Conservation (phyloP, 2,113 vertebrate genomes). For the Caloenas nicobarica region DNA sequence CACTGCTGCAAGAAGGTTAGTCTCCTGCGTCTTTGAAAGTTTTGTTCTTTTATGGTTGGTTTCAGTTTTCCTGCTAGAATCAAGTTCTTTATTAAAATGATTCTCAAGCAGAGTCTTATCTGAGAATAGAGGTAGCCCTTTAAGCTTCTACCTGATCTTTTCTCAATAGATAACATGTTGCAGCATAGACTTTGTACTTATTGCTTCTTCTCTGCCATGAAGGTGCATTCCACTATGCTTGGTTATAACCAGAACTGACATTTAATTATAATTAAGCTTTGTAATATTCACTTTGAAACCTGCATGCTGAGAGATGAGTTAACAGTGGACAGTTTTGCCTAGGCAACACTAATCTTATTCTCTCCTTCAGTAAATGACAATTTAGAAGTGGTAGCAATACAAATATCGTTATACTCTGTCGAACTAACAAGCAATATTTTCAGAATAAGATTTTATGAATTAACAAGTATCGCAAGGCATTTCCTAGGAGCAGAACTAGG, state of each 20-base stretch:
- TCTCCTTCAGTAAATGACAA: not conserved
- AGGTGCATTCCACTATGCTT: not conserved
- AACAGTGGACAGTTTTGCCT: not conserved
- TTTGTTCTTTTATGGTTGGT: not conserved
- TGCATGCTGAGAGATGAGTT: not conserved
- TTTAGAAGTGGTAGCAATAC: not conserved
- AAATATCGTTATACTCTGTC: not conserved
- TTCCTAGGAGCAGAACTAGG: not conserved
- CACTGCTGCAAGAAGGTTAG: not conserved
- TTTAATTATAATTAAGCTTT: not conserved
- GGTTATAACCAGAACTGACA: not conserved
- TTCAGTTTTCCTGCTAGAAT: not conserved
- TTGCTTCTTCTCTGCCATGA: not conserved
- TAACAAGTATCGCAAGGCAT: not conserved
- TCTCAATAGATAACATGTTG: not conserved
- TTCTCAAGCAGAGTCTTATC: not conserved
- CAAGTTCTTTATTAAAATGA: not conserved
- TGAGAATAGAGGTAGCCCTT: not conserved
- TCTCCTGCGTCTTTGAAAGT: not conserved
- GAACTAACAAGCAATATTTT: not conserved
- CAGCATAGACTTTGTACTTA: not conserved
- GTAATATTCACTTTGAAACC: not conserved
- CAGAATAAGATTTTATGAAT: not conserved
- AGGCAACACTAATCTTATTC: not conserved
- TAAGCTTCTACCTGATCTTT: not conserved